Percentiles rank a stretch among this genome's conserved stretches.
These are phyloP conservation scores for Pseudocheirus occidentalis DNA, from an alignment of 2,797 vertebrate genomes.

Conservation along the genomic window DNA sequence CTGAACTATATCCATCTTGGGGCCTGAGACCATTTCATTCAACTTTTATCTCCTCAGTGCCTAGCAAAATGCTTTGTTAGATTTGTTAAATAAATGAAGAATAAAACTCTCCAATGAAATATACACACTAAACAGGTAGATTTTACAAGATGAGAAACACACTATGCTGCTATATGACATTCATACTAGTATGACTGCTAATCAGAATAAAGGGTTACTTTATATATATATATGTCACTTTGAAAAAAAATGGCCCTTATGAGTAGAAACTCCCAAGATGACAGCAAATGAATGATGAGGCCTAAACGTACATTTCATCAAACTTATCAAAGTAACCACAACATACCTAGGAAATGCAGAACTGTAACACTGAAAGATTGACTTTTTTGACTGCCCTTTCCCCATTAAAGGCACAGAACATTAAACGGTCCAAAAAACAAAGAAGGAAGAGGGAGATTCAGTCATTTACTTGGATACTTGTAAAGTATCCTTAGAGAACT, in stretches of 20 bases:
- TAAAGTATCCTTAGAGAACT: slow-evolving; percentile 49
- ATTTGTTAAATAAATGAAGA: slow-evolving; percentile 49
- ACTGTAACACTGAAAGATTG: slow-evolving; percentile 29
- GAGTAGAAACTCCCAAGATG: slow-evolving; percentile 47
- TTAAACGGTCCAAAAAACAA: slow-evolving; percentile 41
- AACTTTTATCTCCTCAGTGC: not conserved
- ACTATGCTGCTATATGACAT: not conserved
- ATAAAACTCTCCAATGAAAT: slow-evolving; percentile 61
- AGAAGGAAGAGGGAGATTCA: slow-evolving; percentile 48
- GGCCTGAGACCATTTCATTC: not conserved
- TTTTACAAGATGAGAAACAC: slow-evolving; percentile 68
- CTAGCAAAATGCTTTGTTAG: not conserved
- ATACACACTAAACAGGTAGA: slow-evolving; percentile 53
- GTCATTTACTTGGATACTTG: slow-evolving; percentile 55
- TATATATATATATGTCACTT: slow-evolving; percentile 24
- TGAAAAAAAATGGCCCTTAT: slow-evolving; percentile 65
- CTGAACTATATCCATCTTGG: not conserved
- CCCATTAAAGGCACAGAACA: slow-evolving; percentile 46
- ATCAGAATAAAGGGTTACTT: slow-evolving; percentile 78
- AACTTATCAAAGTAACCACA: slow-evolving; percentile 60
- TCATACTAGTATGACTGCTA: slow-evolving; percentile 59
- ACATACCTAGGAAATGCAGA: slow-evolving; percentile 41
- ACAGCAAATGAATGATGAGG: slow-evolving; percentile 72
- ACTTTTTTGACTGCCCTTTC: slow-evolving; percentile 60
- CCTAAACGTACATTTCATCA: slow-evolving; percentile 68